Conservation (phyloP, 2,113 vertebrate species). For the Malurus cyaneus region DNA sequence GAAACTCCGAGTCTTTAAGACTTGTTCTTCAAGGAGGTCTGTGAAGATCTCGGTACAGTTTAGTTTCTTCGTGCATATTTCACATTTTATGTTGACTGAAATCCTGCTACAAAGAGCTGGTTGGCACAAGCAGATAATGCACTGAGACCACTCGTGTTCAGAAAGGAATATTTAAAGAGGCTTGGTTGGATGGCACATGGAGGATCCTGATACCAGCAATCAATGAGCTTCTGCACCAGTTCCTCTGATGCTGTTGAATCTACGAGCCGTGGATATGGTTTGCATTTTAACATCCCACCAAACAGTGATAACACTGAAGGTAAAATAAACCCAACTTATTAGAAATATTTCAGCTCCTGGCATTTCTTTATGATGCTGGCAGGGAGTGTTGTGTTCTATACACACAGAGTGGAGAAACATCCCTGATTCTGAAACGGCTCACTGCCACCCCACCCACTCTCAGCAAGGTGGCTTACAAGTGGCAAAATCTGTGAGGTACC, state of each 20-base stretch:
- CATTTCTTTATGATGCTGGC: background rate
- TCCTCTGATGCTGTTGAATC: background rate
- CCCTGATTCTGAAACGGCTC: background rate
- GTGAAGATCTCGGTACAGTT: rapidly evolving
- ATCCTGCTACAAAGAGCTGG: background rate
- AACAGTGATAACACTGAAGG: background rate
- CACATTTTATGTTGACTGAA: background rate
- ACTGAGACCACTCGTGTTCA: background rate
- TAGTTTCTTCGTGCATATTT: background rate
- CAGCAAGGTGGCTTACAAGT: background rate
- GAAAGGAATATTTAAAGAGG: background rate
- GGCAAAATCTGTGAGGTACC: background rate
- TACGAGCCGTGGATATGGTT: background rate
- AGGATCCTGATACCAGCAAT: background rate
- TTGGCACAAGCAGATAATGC: background rate
- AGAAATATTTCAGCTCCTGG: background rate
- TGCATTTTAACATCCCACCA: background rate
- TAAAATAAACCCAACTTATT: background rate
- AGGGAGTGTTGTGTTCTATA: background rate
- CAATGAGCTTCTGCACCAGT: background rate
- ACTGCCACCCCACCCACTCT: background rate
- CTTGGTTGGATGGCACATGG: background rate
- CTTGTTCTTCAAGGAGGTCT: background rate
- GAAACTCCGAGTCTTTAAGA: background rate
- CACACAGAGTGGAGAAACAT: background rate